Evolutionary conservation across 2,888 invertebrate genomes (phyloP).

Genomic region (Polymixis lichenea): DNA sequence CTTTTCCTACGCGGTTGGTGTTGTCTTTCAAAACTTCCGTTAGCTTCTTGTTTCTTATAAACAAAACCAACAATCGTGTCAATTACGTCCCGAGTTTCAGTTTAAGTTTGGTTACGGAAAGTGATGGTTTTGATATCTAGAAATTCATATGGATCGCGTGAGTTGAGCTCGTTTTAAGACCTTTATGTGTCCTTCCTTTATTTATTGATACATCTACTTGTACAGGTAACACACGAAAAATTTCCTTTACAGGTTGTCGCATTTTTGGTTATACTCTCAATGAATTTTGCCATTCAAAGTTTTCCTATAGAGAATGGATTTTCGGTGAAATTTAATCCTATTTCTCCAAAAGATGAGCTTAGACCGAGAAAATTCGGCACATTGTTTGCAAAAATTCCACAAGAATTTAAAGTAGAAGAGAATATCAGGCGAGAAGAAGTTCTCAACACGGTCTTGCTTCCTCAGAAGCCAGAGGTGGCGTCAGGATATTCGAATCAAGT

Average conservation of each 20-base stretch:
- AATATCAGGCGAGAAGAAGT: slow-evolving; percentile 57
- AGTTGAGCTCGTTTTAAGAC: slow-evolving; percentile 51
- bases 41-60: slow-evolving; percentile 44
- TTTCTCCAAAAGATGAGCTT: slow-evolving; percentile 72
- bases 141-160: slow-evolving; percentile 68
- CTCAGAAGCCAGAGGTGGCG: slow-evolving; percentile 65
- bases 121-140: slow-evolving; percentile 55
- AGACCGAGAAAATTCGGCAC: slow-evolving; percentile 70
- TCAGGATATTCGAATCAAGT: slow-evolving; percentile 77
- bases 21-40: slow-evolving; percentile 53
- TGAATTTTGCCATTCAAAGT: slow-evolving; percentile 64
- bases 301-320: slow-evolving; percentile 79
- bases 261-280: slow-evolving; percentile 63
- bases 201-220: background rate
- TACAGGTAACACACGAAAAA: background rate
- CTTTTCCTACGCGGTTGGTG: slow-evolving; percentile 12
- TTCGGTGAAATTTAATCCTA: slow-evolving; percentile 76
- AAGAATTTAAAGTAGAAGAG: slow-evolving; percentile 65
- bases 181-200: background rate
- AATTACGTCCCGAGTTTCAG: slow-evolving; percentile 15
- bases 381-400: slow-evolving; percentile 76
- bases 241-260: slow-evolving; percentile 68
- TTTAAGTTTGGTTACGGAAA: slow-evolving; percentile 30
- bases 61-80: slow-evolving; percentile 36
- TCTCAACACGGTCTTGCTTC: slow-evolving; percentile 67